Conservation (phyloP, 2,888 invertebrate genomes). For the Ecdyonurus torrentis region DNA sequence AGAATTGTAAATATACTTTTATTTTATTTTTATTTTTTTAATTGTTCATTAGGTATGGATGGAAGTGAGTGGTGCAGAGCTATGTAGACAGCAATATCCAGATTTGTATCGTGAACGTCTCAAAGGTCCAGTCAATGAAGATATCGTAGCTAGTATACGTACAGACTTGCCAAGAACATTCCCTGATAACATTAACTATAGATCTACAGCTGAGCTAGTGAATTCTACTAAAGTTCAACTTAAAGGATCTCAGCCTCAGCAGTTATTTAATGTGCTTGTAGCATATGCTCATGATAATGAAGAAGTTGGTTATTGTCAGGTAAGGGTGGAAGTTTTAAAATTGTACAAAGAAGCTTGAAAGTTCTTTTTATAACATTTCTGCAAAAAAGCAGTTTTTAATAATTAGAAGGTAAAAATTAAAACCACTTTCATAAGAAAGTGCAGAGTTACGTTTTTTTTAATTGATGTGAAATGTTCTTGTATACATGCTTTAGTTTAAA, state of each 20-base stretch:
- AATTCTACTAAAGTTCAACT: slow-evolving; percentile 4
- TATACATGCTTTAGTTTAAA: too few species aligned
- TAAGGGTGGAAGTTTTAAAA: slow-evolving; percentile 23
- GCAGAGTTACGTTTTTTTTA: too few species aligned
- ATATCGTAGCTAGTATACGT: slow-evolving; percentile 61
- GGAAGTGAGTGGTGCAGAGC: slow-evolving; percentile 64
- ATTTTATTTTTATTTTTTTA: not conserved
- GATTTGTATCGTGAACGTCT: slow-evolving; percentile 37
- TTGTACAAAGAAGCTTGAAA: too few species aligned
- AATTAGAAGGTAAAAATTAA: too few species aligned
- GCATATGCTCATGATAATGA: slow-evolving; percentile 81
- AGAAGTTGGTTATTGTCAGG: slow-evolving; percentile 79
- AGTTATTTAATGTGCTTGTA: slow-evolving; percentile 68
- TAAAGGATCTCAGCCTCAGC: slow-evolving; percentile 37
- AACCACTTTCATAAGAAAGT: too few species aligned
- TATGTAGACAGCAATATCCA: slow-evolving; percentile 34
- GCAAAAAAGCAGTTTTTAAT: too few species aligned
- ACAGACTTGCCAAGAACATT: slow-evolving; percentile 86
- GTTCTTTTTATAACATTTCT: too few species aligned
- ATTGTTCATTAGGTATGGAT: slow-evolving; percentile 52
- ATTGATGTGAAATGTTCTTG: too few species aligned
- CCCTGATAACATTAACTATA: slow-evolving; percentile 88
- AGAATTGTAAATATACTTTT: not conserved
- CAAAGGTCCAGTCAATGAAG: slow-evolving; percentile 48
- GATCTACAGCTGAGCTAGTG: slow-evolving; percentile 42